These are phyloP conservation scores for Xiphias gladius DNA, from an alignment of 2,113 vertebrate genomes.

Conservation along the genomic window DNA sequence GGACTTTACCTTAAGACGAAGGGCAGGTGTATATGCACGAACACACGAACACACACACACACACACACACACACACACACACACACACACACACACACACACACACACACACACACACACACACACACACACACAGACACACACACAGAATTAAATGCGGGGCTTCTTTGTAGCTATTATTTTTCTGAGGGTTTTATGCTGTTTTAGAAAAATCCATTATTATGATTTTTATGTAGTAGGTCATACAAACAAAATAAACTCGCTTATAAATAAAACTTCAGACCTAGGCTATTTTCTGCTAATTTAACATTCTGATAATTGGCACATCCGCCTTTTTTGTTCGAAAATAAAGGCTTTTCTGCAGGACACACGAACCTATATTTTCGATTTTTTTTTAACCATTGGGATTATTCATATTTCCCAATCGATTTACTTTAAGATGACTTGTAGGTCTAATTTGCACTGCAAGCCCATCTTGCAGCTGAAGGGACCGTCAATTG, in stretches of 20 bases:
- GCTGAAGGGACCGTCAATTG: slow-evolving; percentile 77
- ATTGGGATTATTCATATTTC: slow-evolving; percentile 71
- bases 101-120: too few relatives aligned
- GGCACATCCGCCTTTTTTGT: background rate
- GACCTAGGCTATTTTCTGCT: background rate
- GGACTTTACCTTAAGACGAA: slow-evolving; percentile 40
- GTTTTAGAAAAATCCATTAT: background rate
- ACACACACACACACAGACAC: too few relatives aligned
- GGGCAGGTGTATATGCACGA: slow-evolving; percentile 14
- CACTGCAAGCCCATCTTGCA: slow-evolving; percentile 60
- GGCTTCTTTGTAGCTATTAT: background rate
- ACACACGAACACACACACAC: background rate
- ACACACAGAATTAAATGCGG: background rate
- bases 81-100: too few relatives aligned
- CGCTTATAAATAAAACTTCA: background rate
- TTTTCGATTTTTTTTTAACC: slow-evolving; percentile 28
- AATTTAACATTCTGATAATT: background rate
- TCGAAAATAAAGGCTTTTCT: background rate
- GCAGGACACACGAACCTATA: background rate
- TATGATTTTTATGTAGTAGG: background rate
- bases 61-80: too few relatives aligned
- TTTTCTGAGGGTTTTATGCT: background rate
- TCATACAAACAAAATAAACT: background rate
- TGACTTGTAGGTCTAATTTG: slow-evolving; percentile 76
- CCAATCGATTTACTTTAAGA: slow-evolving; percentile 74